A percentile compares a stretch with the other conserved stretches of the same genome.
These are phyloP conservation scores for Hemibagrus wyckioides DNA, from an alignment of 2,113 vertebrate species.

Conservation along the genomic window DNA sequence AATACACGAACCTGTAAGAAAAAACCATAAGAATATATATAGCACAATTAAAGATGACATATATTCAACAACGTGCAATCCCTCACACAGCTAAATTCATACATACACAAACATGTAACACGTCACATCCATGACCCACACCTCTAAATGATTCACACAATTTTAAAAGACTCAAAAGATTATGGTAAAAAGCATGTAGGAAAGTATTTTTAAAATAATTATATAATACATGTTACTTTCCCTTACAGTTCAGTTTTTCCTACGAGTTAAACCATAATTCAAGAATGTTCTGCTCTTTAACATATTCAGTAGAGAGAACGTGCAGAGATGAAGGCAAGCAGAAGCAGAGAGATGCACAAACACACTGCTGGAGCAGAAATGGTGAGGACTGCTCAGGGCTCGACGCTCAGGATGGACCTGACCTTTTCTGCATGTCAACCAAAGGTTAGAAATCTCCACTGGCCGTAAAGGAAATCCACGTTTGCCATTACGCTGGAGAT, in stretches of 20 bases:
- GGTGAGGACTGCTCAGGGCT: constrained; percentile 62
- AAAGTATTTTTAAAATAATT: neutral
- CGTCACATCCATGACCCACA: neutral
- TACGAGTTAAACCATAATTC: neutral
- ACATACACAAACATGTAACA: neutral
- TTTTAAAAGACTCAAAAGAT: neutral
- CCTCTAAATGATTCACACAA: neutral
- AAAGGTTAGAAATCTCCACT: constrained; percentile 82
- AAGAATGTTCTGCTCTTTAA: neutral
- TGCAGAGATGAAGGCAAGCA: neutral
- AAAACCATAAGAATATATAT: too few species aligned
- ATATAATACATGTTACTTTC: neutral
- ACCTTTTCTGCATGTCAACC: constrained; percentile 78
- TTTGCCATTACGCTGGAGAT: constrained; percentile 75
- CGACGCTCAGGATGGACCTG: constrained; percentile 67
- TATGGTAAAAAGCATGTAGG: too few species aligned
- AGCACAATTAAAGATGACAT: neutral
- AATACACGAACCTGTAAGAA: too few species aligned
- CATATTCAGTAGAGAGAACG: neutral
- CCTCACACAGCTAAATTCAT: neutral
- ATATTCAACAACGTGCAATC: neutral
- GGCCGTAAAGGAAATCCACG: constrained; percentile 78
- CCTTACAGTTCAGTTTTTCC: neutral
- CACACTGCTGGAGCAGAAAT: constrained; percentile 52
- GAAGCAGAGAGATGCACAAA: constrained; percentile 33